Percentiles rank a stretch among this genome's conserved stretches.
phyloP scores from a whole-genome alignment of 2,888 invertebrate genomes.

The Zeuzera pyrina region DNA sequence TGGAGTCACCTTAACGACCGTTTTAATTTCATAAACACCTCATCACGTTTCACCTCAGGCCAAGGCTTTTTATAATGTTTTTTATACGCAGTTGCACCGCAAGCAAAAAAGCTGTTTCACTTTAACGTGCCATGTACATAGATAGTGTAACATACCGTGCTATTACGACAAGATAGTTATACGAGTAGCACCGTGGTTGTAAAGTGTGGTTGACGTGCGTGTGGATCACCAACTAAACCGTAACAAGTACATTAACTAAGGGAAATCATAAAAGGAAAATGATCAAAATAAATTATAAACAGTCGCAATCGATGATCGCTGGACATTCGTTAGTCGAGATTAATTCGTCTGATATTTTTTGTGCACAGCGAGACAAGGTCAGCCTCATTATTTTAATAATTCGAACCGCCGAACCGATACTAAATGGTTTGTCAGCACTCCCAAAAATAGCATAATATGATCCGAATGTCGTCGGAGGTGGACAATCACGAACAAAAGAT shows the following conservation, averaged over 20 bases:
- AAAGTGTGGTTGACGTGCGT: slow-evolving; percentile 66
- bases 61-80: slow-evolving; percentile 26
- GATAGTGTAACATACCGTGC: slow-evolving; percentile 37
- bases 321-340: slow-evolving; percentile 24
- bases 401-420: slow-evolving; percentile 25
- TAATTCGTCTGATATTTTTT: too few species aligned
- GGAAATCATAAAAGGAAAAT: slow-evolving; percentile 10
- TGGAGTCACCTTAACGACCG: slow-evolving; percentile 12
- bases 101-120: slow-evolving; percentile 43
- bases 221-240: slow-evolving; percentile 52
- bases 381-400: slow-evolving; percentile 47
- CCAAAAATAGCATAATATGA: neutral
- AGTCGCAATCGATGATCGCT: slow-evolving; percentile 36
- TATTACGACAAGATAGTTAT: slow-evolving; percentile 12
- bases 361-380: slow-evolving; percentile 36
- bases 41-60: slow-evolving; percentile 29
- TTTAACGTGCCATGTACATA: slow-evolving; percentile 30
- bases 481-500: too few species aligned
- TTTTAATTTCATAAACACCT: slow-evolving; percentile 21
- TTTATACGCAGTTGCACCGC: slow-evolving; percentile 33
- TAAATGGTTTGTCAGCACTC: neutral
- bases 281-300: slow-evolving; percentile 5
- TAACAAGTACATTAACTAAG: slow-evolving; percentile 21
- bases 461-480: too few species aligned
- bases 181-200: slow-evolving; percentile 31